These are phyloP conservation scores for Heterohyrax brucei DNA, from an alignment of 2,797 vertebrate genomes.

Conservation along the genomic window DNA sequence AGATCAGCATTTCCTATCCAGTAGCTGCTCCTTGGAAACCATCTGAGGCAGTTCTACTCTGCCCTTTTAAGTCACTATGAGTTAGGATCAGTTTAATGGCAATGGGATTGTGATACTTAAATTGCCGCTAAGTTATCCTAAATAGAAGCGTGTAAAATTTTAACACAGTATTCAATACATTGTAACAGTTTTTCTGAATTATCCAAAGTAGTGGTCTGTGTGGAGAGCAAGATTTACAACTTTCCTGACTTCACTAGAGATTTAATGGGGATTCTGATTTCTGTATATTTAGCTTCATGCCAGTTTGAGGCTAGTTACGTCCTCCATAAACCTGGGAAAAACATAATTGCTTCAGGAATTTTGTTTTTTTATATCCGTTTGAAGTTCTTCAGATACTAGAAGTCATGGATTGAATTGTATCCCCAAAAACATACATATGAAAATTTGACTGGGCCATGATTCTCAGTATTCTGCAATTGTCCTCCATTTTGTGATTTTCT, in stretches of 20 bases:
- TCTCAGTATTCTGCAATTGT: no score
- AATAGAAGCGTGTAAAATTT: slow-evolving; percentile 10
- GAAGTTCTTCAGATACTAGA: background rate
- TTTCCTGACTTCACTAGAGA: background rate
- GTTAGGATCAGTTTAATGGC: background rate
- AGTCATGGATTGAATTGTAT: no score
- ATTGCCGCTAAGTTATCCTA: background rate
- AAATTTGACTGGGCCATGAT: no score
- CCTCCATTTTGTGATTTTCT: no score
- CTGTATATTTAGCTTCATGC: background rate
- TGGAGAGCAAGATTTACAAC: background rate
- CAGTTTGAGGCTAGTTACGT: background rate
- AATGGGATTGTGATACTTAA: background rate
- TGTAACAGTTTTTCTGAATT: slow-evolving; percentile 11
- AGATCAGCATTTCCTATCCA: no score
- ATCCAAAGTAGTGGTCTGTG: background rate
- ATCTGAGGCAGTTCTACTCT: no score
- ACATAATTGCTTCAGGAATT: background rate
- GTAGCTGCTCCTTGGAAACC: no score
- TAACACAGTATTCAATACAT: background rate
- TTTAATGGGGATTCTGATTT: background rate
- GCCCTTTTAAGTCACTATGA: background rate
- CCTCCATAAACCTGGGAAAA: background rate
- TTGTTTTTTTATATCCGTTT: background rate
- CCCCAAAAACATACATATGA: no score